These are phyloP conservation scores for Corvus hawaiiensis DNA, from an alignment of 2,113 vertebrate species.

Conservation along the genomic window DNA sequence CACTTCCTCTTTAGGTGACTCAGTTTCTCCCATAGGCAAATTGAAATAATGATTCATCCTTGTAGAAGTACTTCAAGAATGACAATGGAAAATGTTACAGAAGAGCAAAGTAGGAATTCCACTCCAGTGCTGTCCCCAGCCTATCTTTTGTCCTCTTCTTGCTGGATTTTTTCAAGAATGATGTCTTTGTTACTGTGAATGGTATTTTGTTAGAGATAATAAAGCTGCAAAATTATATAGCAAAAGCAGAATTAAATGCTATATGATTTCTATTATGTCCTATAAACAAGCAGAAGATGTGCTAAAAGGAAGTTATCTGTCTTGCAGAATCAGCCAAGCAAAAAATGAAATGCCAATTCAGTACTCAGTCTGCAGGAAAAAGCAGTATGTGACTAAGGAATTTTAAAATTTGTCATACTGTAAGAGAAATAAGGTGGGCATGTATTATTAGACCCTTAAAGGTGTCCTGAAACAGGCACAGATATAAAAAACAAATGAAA, in stretches of 20 bases:
- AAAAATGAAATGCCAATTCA: neutral
- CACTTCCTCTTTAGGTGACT: constrained; percentile 45
- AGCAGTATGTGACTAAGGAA: neutral
- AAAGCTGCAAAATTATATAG: neutral
- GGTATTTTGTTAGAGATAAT: neutral
- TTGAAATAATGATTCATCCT: constrained; percentile 1
- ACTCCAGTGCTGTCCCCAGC: neutral
- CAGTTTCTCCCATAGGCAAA: constrained; percentile 11
- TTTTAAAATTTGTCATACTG: neutral
- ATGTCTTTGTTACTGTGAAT: neutral
- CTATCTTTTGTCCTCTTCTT: neutral
- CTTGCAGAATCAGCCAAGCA: neutral
- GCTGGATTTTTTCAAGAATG: neutral
- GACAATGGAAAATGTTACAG: neutral
- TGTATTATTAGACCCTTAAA: neutral
- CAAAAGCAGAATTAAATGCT: neutral
- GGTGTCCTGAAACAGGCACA: neutral
- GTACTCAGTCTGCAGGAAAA: neutral
- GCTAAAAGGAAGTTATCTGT: neutral
- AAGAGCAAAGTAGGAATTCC: neutral
- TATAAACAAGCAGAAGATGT: neutral
- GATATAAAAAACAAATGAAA: neutral
- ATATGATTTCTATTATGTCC: neutral
- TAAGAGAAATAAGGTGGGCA: neutral
- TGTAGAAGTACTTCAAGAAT: neutral